phyloP scores from a whole-genome alignment of 2,797 vertebrate species.

The Gorsachius magnificus region DNA sequence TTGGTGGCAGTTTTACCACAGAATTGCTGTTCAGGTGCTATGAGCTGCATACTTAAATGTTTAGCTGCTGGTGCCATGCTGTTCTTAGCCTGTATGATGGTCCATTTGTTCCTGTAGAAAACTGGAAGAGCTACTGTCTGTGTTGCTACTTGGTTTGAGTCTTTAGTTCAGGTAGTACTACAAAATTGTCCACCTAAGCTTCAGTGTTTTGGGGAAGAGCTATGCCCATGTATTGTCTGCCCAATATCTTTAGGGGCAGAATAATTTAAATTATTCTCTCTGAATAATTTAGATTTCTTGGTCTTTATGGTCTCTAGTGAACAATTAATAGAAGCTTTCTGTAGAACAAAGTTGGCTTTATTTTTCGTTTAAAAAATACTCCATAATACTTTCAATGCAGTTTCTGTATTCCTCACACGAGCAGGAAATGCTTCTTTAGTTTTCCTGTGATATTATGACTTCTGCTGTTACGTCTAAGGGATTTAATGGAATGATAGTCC shows the following conservation, averaged over 20 bases:
- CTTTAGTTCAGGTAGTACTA: background rate
- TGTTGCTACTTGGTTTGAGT: background rate
- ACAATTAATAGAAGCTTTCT: background rate
- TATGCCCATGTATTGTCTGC: background rate
- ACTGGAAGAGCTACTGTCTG: background rate
- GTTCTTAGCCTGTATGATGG: background rate
- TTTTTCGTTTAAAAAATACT: background rate
- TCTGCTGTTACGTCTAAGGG: background rate
- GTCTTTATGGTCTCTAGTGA: background rate
- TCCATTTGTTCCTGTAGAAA: background rate
- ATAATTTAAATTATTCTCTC: background rate
- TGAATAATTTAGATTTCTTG: background rate
- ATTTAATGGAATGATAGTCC: background rate
- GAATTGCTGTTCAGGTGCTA: slow-evolving; percentile 5
- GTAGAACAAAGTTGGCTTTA: background rate
- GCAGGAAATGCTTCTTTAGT: background rate
- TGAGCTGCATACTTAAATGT: background rate
- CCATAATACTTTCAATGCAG: background rate
- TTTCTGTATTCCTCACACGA: background rate
- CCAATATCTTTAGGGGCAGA: background rate
- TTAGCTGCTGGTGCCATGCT: background rate
- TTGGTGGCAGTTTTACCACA: background rate
- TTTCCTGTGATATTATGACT: background rate
- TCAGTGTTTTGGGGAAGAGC: background rate
- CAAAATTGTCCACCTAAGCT: background rate